These are phyloP conservation scores for Ramphastos sulfuratus DNA, from an alignment of 2,113 vertebrate genomes.

Conservation along the genomic window DNA sequence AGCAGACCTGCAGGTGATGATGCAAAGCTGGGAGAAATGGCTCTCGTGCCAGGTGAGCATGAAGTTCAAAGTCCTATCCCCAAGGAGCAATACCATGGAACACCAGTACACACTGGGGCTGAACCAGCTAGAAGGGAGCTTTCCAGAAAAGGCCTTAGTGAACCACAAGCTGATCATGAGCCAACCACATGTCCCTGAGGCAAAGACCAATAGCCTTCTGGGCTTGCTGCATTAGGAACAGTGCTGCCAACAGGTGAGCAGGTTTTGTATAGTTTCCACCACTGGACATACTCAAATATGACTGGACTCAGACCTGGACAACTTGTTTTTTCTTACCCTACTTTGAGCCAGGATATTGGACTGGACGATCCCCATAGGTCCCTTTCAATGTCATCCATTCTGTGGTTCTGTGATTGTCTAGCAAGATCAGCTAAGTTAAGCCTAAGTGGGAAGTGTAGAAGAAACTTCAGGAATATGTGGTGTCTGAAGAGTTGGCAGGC, in stretches of 20 bases:
- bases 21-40: neutral
- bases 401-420: neutral
- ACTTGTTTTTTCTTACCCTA: neutral
- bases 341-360: neutral
- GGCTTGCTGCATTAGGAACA: neutral
- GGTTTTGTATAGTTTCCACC: neutral
- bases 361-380: neutral
- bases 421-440: neutral
- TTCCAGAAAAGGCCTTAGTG: neutral
- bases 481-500: neutral
- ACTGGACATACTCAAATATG: neutral
- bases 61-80: neutral
- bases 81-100: neutral
- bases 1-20: neutral
- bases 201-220: neutral
- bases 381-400: neutral
- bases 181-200: neutral
- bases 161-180: neutral
- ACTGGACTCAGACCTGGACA: neutral
- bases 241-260: neutral
- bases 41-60: neutral
- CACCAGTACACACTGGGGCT: neutral
- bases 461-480: neutral
- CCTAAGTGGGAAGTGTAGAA: neutral
- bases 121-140: neutral